Evolutionary conservation across 1,140 invertebrate genomes (phyloP).

Genomic region (Cydia splendana): DNA sequence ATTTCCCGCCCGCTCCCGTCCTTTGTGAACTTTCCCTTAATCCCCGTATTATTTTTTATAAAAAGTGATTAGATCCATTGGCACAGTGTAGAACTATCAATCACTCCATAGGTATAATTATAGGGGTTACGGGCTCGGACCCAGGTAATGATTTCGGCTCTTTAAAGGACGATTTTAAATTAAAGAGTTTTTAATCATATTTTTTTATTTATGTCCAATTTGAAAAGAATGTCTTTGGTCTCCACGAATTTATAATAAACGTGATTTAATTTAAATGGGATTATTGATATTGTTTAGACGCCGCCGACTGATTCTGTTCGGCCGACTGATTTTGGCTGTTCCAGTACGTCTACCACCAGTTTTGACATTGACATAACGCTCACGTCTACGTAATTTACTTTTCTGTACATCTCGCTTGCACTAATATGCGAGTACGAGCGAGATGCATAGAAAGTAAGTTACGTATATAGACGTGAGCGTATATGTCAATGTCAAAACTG

Average conservation of each 20-base stretch:
- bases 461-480: no score
- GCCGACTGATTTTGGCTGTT: no score
- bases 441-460: no score
- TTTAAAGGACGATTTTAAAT: conserved; percentile 55
- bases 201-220: conserved; percentile 40
- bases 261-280: conserved; percentile 9
- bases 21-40: conserved; percentile 27
- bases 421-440: no score
- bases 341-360: no score
- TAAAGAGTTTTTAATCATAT: conserved; percentile 65
- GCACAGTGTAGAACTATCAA: conserved; percentile 30
- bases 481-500: no score
- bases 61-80: conserved; percentile 31
- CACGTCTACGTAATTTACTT: no score
- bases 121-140: conserved; percentile 9
- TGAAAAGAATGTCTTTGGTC: conserved; percentile 32
- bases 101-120: conserved; percentile 32
- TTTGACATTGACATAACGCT: no score
- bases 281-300: conserved; percentile 1
- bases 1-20: conserved; percentile 19
- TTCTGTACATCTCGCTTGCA: no score
- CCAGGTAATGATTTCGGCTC: conserved; percentile 39
- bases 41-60: conserved; percentile 20
- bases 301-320: no score
- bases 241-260: background rate